Conservation (phyloP, 2,113 vertebrate genomes). For the Gorsachius goisagi region DNA sequence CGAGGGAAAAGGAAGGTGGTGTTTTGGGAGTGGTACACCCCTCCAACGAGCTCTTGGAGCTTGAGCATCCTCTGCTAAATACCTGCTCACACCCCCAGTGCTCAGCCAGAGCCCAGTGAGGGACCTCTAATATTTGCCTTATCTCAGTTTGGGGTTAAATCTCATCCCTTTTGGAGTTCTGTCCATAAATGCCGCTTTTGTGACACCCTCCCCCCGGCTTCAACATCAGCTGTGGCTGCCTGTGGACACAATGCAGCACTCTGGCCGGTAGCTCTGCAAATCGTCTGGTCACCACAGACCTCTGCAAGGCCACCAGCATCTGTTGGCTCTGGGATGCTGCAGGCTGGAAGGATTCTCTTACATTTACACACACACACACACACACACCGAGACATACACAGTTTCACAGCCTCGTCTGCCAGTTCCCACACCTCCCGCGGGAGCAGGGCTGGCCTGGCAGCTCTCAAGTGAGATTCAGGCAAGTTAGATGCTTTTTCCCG, state of each 20-base stretch:
- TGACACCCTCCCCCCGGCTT: not conserved
- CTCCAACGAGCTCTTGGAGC: not conserved
- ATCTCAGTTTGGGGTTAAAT: not conserved
- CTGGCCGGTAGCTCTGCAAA: not conserved
- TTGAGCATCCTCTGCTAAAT: not conserved
- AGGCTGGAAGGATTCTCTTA: not conserved
- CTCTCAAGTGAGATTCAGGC: not conserved
- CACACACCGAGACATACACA: not conserved
- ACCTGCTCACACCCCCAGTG: not conserved
- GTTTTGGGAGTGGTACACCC: not conserved
- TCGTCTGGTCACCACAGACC: not conserved
- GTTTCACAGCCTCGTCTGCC: not conserved
- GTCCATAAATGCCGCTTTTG: not conserved
- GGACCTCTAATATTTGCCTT: no score
- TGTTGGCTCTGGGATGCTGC: fast-evolving
- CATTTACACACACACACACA: not conserved
- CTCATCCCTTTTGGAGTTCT: not conserved
- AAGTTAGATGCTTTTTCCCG: not conserved
- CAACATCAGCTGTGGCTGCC: not conserved
- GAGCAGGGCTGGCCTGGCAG: not conserved
- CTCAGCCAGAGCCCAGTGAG: not conserved
- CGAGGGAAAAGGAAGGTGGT: no score
- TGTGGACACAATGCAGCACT: not conserved
- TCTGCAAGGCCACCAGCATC: not conserved
- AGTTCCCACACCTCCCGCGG: not conserved